These are phyloP conservation scores for Phenganax marumi DNA, from an alignment of 92 coral and sea anemone species.

Conservation along the genomic window DNA sequence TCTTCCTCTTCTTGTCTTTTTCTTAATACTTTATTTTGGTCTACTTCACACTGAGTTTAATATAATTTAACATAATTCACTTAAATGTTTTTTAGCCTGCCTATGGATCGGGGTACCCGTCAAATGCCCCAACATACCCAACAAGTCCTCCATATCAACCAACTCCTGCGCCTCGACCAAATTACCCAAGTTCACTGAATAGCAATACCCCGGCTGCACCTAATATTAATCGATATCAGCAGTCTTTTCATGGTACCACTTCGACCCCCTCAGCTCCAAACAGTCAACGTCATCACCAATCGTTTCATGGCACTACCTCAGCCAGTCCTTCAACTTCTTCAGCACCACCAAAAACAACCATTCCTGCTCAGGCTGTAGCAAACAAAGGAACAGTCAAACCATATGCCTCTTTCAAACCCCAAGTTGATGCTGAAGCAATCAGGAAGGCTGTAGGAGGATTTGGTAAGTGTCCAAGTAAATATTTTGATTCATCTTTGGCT, in stretches of 20 bases:
- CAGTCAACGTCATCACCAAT: not conserved
- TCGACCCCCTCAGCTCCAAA: not conserved
- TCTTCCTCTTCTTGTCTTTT: too few relatives aligned
- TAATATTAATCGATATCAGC: not conserved
- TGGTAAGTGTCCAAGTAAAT: slow-evolving; percentile 4
- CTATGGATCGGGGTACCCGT: not conserved
- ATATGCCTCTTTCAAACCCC: slow-evolving; percentile 24
- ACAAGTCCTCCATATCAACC: not conserved
- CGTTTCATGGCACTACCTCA: not conserved
- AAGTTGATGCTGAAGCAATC: slow-evolving; percentile 40
- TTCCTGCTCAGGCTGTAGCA: not conserved
- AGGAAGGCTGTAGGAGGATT: slow-evolving; percentile 40
- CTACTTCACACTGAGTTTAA: too few relatives aligned
- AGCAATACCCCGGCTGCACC: not conserved
- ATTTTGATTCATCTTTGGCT: not conserved
- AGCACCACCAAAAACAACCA: not conserved
- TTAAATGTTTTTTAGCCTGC: not conserved
- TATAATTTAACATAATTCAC: not conserved
- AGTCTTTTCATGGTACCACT: not conserved
- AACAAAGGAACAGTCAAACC: slow-evolving; percentile 35
- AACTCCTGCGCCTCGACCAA: too few relatives aligned
- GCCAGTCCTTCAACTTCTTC: not conserved
- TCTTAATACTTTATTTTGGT: too few relatives aligned
- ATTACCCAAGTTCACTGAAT: not conserved
- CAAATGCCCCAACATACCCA: not conserved